A percentile compares a stretch with the other conserved stretches of the same genome.
phyloP scores from a whole-genome alignment of 2,888 invertebrate species.

The Mayetiola destructor region DNA sequence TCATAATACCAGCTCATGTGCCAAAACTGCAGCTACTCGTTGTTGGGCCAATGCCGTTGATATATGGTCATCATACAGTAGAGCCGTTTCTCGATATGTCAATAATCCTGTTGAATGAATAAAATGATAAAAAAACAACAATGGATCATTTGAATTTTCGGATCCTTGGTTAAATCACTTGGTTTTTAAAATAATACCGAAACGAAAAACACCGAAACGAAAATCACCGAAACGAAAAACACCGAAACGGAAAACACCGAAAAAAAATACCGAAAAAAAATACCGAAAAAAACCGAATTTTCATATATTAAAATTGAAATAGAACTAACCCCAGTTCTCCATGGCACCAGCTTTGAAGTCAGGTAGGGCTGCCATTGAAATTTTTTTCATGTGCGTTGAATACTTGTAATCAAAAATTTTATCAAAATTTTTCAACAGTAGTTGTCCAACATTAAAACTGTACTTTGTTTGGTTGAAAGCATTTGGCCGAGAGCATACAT shows the following conservation, averaged over 20 bases:
- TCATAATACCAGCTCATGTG: constrained; percentile 24
- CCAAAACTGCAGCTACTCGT: constrained; percentile 43
- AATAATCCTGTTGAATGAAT: constrained; percentile 28
- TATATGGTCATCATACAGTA: constrained; percentile 47
- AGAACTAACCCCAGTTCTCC: constrained; percentile 80
- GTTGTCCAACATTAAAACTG: constrained; percentile 42
- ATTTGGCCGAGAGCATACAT: constrained; percentile 25
- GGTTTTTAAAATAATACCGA: too few species aligned
- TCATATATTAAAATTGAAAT: too few species aligned
- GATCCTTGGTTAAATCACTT: too few species aligned
- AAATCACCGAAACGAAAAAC: too few species aligned
- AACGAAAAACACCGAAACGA: too few species aligned
- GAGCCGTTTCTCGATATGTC: constrained; percentile 55
- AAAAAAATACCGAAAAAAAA: constrained; percentile 30
- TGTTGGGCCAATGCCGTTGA: constrained; percentile 46
- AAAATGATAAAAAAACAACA: neutral
- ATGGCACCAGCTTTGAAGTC: constrained; percentile 76
- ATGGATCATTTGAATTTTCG: neutral
- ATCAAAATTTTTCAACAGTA: constrained; percentile 34
- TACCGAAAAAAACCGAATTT: too few species aligned
- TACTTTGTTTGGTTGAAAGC: constrained; percentile 36
- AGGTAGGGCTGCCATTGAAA: constrained; percentile 73
- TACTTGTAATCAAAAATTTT: constrained; percentile 20
- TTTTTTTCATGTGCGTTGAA: constrained; percentile 42
- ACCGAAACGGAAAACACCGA: neutral